Base-by-base conservation (phyloP, 92 coral and sea anemone genomes). In the Actinernus sp. region DNA sequence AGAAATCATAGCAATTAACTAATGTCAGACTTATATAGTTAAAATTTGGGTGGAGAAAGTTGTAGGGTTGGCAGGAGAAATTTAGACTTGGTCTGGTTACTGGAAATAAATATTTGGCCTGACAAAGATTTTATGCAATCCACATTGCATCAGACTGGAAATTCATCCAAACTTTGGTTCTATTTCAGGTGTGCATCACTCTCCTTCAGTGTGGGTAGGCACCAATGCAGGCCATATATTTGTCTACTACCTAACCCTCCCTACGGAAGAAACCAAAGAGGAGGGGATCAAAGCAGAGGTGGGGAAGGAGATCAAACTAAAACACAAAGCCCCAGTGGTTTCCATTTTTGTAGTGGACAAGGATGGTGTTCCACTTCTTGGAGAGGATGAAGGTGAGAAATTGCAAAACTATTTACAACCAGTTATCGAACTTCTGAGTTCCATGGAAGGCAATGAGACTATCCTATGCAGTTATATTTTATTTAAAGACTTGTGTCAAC, bases 131-230 rank as follows among this genome's bases (percentile, higher is more conserved):
- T n/a, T n/a, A n/a, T n/a, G n/a, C n/a, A n/a, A n/a, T n/a, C n/a
- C n/a, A n/a, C n/a, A n/a, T n/a, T n/a, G n/a, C n/a, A n/a, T n/a
- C n/a, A n/a, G n/a, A n/a, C n/a, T n/a, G n/a, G n/a, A n/a, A n/a
- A n/a, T n/a, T n/a, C n/a, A n/a, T n/a, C n/a, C n/a, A n/a, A n/a
- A n/a, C n/a, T n/a, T n/a, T n/a, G n/a, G n/a, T n/a, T n/a, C n/a
- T n/a, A n/a, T 4, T 31, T 14, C 60, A 94, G 98, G 97, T 48
- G 84, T 84, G 28, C 95, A 92, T 31, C 97, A 88, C 55, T 66
- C 63, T 20, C 87, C 98, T 7, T 91, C 98, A 1, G 65, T 94
- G 72, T 94, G 98, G 98, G 98, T 91, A 5, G 98, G 98, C n/a
- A 94, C 98, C 44, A 94, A 94, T 59, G 90, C 98, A 1, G 98